Evolutionary conservation across 2,888 invertebrate genomes (phyloP), one percentile per base, ranked within the genome.

Genomic region (Sialis lutaria): DNA sequence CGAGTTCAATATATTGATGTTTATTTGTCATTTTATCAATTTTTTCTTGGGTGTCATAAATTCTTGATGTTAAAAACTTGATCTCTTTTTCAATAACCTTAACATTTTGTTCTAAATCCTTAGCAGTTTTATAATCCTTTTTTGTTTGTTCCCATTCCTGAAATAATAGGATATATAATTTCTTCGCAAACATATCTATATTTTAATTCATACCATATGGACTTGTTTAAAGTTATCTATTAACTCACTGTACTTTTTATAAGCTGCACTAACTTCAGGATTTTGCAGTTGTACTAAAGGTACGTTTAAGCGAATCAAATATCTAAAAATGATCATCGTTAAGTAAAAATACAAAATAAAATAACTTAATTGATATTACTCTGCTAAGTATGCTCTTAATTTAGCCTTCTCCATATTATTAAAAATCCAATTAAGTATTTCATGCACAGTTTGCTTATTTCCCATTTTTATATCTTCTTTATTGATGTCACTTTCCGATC

Each of bases 341-440:
- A 10, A 10, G 6, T 37, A 5, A 10, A 7, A 37, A 7, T 6
- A 8, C 6, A 37, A 12, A 7, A 10, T 37, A 6, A 37, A 37
- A 37, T 37, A 8, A 10, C 7, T 37, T 10, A 35, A 9, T 8
- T 35, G n/a, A 35, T 35, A 9, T 44, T 61, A 80, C 69, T 72
- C 77, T n/a, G 89, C 84, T 45, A 91, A 71, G 65, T 92, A 92
- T 0, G 87, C 86, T 46, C 90, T 72, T 56, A 87, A 86, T 59
- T 79, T 79, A 32, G 86, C 76, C 53, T 83, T 78, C 2, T 80
- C 77, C 49, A 79, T 73, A 54, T 82, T 79, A 9, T 74, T 72
- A 22, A 91, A 69, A 6, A 90, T 69, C 87, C 89, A 92, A 61
- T 81, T 74, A 45, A 91, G 62, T 47, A 87, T 80, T 8, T 84